Conservation (phyloP, 2,113 vertebrate species). For the Antidorcas marsupialis region DNA sequence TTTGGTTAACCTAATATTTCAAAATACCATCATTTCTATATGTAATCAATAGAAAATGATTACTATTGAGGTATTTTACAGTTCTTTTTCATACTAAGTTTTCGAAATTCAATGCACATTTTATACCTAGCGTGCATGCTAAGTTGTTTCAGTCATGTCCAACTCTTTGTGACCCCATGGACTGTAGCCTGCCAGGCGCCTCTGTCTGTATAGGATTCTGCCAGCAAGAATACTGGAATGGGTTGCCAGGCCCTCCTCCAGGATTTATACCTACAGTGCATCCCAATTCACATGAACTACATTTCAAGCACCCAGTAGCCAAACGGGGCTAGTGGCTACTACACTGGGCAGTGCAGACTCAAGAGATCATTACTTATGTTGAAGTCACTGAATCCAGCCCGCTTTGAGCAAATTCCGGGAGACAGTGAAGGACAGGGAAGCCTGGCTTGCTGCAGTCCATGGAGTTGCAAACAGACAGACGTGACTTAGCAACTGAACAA, state of each 20-base stretch:
- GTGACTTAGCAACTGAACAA: background rate
- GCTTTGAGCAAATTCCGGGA: background rate
- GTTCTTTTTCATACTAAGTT: background rate
- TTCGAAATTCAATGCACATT: background rate
- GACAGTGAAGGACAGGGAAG: background rate
- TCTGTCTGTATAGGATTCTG: background rate
- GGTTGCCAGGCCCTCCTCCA: background rate
- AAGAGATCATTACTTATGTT: background rate
- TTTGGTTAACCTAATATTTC: background rate
- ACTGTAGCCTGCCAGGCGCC: background rate
- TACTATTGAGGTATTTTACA: background rate
- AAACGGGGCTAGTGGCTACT: background rate
- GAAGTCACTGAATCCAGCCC: background rate
- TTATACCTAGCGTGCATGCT: background rate
- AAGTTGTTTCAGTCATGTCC: background rate
- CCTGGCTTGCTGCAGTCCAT: background rate
- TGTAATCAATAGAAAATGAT: background rate
- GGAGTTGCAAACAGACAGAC: rapidly evolving
- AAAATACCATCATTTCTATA: background rate
- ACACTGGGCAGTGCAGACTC: background rate
- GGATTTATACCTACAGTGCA: background rate
- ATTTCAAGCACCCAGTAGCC: background rate
- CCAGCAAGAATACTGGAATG: background rate
- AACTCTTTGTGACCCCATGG: background rate
- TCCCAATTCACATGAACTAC: background rate